Conservation (phyloP, 2,113 vertebrate species). For the Bettongia penicillata region DNA sequence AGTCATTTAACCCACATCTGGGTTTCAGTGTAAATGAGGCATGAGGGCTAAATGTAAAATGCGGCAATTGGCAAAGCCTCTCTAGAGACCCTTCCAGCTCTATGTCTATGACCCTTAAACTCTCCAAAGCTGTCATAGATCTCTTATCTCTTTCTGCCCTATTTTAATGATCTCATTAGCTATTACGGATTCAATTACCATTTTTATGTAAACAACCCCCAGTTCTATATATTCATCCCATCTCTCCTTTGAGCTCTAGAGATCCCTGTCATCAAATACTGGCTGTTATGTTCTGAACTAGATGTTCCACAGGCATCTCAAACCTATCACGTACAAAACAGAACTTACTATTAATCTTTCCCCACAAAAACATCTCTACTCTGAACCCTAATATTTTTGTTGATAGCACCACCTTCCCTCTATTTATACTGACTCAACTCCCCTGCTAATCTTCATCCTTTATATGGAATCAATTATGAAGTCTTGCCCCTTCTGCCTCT, state of each 20-base stretch:
- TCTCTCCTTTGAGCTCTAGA: not conserved
- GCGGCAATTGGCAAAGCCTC: not conserved
- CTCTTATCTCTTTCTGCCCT: not conserved
- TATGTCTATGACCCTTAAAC: not conserved
- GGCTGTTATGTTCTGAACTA: not conserved
- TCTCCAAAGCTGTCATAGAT: not conserved
- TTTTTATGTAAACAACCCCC: not conserved
- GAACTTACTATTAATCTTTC: not conserved
- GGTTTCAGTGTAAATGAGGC: not conserved
- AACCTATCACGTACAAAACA: not conserved
- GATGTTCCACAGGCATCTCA: not conserved
- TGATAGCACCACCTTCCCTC: not conserved
- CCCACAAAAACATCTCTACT: not conserved
- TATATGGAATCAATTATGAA: not conserved
- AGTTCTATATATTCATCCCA: not conserved
- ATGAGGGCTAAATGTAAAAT: not conserved
- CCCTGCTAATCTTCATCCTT: not conserved
- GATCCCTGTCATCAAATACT: not conserved
- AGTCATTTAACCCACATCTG: not conserved
- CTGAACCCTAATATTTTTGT: not conserved
- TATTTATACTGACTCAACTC: not conserved
- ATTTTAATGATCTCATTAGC: not conserved
- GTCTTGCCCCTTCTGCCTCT: not conserved
- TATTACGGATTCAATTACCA: not conserved
- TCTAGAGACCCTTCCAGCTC: not conserved